phyloP scores from a whole-genome alignment of 2,888 invertebrate genomes.

The Aphidoletes aphidimyza region DNA sequence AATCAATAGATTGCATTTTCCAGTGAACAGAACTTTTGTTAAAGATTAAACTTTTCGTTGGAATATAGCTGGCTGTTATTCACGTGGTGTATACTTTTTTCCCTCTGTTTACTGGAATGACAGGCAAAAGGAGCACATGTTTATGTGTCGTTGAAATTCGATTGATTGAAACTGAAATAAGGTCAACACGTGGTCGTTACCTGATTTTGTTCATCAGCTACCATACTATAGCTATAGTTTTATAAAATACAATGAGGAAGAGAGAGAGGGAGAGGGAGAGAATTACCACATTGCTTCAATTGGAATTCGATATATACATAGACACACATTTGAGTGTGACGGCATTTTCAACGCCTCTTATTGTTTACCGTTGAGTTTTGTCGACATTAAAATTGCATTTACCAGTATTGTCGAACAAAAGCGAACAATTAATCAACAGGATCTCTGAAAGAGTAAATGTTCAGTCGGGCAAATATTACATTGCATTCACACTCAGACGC shows the following conservation, averaged over 20 bases:
- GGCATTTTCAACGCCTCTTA: not conserved
- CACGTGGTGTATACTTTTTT: too few species aligned
- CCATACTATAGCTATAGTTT: too few species aligned
- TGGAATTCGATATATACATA: too few species aligned
- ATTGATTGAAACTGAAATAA: not conserved
- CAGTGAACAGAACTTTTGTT: not conserved
- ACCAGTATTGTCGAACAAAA: not conserved
- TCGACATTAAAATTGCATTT: slow-evolving; percentile 33
- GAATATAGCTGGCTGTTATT: too few species aligned
- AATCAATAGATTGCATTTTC: not conserved
- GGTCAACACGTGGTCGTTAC: slow-evolving; percentile 7
- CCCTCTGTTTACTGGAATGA: not conserved
- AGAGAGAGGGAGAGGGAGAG: too few species aligned
- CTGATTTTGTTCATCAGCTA: slow-evolving; percentile 8
- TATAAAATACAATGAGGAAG: too few species aligned
- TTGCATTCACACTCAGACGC: too few species aligned
- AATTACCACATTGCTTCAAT: too few species aligned
- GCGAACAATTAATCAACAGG: slow-evolving; percentile 30
- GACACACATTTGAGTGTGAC: not conserved
- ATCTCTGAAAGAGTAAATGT: slow-evolving; percentile 8
- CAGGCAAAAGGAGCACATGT: not conserved
- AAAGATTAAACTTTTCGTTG: not conserved
- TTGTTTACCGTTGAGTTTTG: not conserved
- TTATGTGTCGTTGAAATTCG: not conserved
- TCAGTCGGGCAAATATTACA: slow-evolving; percentile 48